These are phyloP conservation scores for Rhingia campestris DNA, from an alignment of 2,888 invertebrate genomes.

Conservation along the genomic window DNA sequence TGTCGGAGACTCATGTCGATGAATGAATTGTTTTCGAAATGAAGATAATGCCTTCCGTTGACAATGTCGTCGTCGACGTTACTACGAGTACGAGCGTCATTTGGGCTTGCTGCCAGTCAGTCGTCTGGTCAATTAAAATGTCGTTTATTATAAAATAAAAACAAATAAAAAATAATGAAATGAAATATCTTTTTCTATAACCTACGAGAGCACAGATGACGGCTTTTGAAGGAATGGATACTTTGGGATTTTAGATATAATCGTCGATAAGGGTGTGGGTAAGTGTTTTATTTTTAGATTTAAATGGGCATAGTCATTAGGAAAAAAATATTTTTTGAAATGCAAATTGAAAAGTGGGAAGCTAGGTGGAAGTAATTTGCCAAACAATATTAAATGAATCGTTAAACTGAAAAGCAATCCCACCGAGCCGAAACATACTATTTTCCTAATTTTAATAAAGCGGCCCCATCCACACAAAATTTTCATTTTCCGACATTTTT, in stretches of 20 bases:
- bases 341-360: too few species aligned
- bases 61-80: neutral
- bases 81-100: constrained; percentile 10
- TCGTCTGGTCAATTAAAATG: constrained; percentile 52
- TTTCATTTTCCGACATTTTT: too few species aligned
- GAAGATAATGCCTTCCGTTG: constrained; percentile 12
- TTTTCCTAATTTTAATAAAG: too few species aligned
- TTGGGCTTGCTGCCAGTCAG: constrained; percentile 42
- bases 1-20: constrained; percentile 1
- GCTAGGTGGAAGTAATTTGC: too few species aligned
- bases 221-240: neutral
- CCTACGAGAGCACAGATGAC: constrained; percentile 15
- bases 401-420: too few species aligned
- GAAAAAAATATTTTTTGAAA: neutral
- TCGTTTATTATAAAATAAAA: constrained; percentile 38
- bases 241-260: constrained; percentile 4
- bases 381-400: too few species aligned
- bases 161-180: too few species aligned
- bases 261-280: neutral
- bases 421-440: too few species aligned
- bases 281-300: neutral
- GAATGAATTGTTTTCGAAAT: constrained; percentile 8
- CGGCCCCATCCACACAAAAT: too few species aligned
- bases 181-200: constrained; percentile 13
- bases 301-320: neutral